Evolutionary conservation across 2,113 vertebrate species (phyloP).

Genomic region (Cervus canadensis): DNA sequence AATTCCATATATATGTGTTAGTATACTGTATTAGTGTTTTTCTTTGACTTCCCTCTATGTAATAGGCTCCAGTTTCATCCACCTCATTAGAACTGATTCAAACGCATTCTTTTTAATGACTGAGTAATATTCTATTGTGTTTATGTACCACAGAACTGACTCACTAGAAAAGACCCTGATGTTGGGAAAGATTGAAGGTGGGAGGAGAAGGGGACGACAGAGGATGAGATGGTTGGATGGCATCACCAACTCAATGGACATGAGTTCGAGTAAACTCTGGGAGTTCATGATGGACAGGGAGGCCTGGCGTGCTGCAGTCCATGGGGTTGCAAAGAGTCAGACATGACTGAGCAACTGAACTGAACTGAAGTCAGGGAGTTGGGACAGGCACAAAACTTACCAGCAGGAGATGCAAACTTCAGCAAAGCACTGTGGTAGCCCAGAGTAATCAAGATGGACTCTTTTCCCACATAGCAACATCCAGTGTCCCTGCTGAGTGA

Average conservation of each 20-base stretch:
- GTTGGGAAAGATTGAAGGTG: background rate
- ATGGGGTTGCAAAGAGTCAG: background rate
- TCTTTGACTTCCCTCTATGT: background rate
- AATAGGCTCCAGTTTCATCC: background rate
- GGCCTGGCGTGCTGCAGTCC: background rate
- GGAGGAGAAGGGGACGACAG: background rate
- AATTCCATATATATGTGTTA: background rate
- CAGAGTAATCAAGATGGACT: constrained; percentile 82
- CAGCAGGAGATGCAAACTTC: constrained; percentile 79
- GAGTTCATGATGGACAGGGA: background rate
- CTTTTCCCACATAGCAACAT: constrained; percentile 81
- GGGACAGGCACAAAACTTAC: constrained; percentile 70
- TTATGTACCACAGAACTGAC: background rate
- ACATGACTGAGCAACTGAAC: background rate
- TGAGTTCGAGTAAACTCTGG: background rate
- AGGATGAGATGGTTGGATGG: background rate
- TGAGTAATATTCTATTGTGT: background rate
- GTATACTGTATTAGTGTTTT: background rate
- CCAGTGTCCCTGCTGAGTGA: constrained; percentile 80
- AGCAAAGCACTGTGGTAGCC: constrained; percentile 80
- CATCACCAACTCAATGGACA: background rate
- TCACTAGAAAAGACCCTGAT: background rate
- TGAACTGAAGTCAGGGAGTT: background rate
- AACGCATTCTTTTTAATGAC: background rate
- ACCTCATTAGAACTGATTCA: background rate